Conservation (phyloP, 2,797 vertebrate genomes). For the Silurus lanzhouensis region DNA sequence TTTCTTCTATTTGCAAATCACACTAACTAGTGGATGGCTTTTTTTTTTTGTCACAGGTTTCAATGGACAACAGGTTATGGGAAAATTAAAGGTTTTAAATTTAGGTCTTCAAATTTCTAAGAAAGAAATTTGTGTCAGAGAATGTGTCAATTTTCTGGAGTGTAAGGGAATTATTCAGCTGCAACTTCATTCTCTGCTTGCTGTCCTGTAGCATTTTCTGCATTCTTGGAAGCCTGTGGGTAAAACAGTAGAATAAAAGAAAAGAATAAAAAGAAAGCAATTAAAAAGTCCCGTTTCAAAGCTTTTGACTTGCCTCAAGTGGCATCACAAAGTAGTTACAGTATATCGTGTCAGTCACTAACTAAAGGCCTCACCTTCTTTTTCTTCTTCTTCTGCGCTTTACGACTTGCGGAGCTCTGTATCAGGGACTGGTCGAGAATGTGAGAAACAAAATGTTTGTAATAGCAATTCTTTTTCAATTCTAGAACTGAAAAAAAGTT, state of each 20-base stretch:
- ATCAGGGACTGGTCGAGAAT: slow-evolving; percentile 61
- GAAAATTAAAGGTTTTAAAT: slow-evolving; percentile 36
- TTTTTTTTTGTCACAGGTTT: slow-evolving; percentile 35
- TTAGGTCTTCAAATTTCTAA: slow-evolving; percentile 35
- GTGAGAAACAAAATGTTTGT: background rate
- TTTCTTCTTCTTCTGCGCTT: slow-evolving; percentile 99
- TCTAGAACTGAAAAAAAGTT: background rate
- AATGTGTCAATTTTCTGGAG: background rate
- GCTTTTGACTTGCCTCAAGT: background rate
- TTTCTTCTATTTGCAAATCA: slow-evolving; percentile 24
- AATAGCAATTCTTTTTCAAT: background rate
- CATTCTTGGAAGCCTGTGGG: slow-evolving; percentile 90
- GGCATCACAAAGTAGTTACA: background rate
- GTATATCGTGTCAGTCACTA: no score
- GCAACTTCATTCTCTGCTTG: slow-evolving; percentile 76
- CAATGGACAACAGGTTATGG: slow-evolving; percentile 36
- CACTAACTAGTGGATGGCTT: slow-evolving; percentile 20
- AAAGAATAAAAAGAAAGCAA: background rate
- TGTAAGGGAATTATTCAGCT: slow-evolving; percentile 39
- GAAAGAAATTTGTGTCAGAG: background rate
- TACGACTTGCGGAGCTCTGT: slow-evolving; percentile 95
- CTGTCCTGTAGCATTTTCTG: slow-evolving; percentile 88
- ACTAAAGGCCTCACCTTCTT: slow-evolving; percentile 85
- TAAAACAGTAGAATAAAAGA: no score
- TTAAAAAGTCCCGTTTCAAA: background rate